phyloP scores from a whole-genome alignment of 2,888 invertebrate species.

The Agonopterix arenella region DNA sequence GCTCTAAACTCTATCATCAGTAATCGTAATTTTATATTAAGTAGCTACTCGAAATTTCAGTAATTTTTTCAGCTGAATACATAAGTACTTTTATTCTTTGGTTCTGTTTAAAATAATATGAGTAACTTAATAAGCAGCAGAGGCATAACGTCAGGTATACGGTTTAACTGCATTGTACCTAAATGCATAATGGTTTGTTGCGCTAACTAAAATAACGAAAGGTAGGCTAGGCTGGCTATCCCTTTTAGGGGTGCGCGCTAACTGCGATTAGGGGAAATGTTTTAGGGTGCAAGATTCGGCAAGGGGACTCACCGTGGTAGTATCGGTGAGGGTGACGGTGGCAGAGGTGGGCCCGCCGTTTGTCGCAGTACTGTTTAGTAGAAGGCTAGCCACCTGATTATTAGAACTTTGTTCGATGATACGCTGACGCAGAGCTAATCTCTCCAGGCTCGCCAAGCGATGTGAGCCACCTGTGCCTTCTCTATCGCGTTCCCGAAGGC shows the following conservation, averaged over 20 bases:
- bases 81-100: too few relatives aligned
- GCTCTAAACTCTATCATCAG: too few relatives aligned
- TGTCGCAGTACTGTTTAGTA: conserved; percentile 40
- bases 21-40: too few relatives aligned
- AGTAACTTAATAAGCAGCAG: too few relatives aligned
- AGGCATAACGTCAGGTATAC: too few relatives aligned
- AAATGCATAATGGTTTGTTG: conserved; percentile 22
- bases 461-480: conserved; percentile 86
- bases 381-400: conserved; percentile 58
- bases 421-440: conserved; percentile 88
- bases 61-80: too few relatives aligned
- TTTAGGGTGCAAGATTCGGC: conserved; percentile 61
- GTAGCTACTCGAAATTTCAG: too few relatives aligned
- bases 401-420: conserved; percentile 82
- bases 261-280: conserved; percentile 59
- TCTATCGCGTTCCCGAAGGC: conserved; percentile 78
- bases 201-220: conserved; percentile 59
- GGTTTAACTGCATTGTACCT: too few relatives aligned
- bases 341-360: conserved; percentile 64
- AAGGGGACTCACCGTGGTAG: conserved; percentile 75
- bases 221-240: conserved; percentile 23
- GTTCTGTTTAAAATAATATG: too few relatives aligned
- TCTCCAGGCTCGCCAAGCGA: conserved; percentile 87
- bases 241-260: conserved; percentile 58
- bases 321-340: conserved; percentile 72